phyloP scores from a whole-genome alignment of 1,140 invertebrate species.

The Trissolcus basalis region DNA sequence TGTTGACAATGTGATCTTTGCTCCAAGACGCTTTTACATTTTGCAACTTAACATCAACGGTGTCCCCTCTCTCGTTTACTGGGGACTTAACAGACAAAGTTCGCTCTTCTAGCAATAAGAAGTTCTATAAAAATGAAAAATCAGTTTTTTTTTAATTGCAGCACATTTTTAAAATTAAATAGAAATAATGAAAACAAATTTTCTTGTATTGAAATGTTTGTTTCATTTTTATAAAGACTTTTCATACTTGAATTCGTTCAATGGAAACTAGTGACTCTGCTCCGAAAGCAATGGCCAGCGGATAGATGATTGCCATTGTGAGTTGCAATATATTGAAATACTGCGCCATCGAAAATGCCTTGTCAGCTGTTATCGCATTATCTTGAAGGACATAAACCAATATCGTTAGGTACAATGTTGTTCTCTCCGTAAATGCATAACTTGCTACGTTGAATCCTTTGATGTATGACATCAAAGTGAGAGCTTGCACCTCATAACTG shows the following conservation, averaged over 20 bases:
- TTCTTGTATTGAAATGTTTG: no score
- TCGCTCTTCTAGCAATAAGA: conserved; percentile 56
- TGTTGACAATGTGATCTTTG: conserved; percentile 77
- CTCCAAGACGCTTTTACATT: conserved; percentile 79
- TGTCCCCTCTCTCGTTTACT: conserved; percentile 18
- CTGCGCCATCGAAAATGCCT: conserved; percentile 84
- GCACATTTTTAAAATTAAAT: not conserved
- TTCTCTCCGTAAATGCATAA: conserved; percentile 82
- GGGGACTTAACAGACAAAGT: conserved; percentile 30
- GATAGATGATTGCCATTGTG: conserved; percentile 84
- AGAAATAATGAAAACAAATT: no score
- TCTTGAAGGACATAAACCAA: conserved; percentile 81
- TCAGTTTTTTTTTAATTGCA: no score
- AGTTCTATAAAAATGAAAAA: conserved; percentile 39
- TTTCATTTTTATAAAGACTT: not conserved
- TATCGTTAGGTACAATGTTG: conserved; percentile 83
- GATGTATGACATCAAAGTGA: conserved; percentile 83
- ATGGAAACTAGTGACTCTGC: conserved; percentile 82
- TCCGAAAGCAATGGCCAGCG: conserved; percentile 78
- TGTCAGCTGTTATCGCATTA: conserved; percentile 80
- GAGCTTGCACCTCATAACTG: conserved; percentile 81
- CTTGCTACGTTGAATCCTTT: conserved; percentile 82
- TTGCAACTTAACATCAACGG: conserved; percentile 70
- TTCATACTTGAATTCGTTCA: conserved; percentile 78
- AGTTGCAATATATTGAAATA: conserved; percentile 85